Evolutionary conservation across 64 coral and sea anemone genomes (phyloP).

Genomic region (Dendronephthya gigantea): DNA sequence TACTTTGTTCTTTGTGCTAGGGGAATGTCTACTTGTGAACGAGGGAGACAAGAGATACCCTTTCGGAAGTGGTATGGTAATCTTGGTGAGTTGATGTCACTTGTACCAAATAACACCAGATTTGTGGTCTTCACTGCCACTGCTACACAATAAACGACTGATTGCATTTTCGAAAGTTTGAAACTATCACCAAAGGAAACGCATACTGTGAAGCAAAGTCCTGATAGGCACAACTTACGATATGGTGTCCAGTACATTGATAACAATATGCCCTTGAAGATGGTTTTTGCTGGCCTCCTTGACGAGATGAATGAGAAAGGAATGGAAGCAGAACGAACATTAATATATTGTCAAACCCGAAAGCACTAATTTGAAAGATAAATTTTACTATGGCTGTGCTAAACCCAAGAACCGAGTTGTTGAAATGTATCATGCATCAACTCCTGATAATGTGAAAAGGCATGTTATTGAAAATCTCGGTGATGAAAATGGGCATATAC

Average conservation of each 20-base stretch:
- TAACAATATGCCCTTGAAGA: not conserved
- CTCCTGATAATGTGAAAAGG: not conserved
- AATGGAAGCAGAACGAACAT: not conserved
- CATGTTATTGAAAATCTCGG: not conserved
- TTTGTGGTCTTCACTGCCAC: not conserved
- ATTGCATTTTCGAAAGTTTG: not conserved
- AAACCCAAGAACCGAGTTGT: not conserved
- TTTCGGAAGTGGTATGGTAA: not conserved
- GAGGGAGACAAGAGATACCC: not conserved
- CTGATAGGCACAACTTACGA: not conserved
- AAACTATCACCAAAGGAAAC: not conserved
- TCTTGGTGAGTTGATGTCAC: not conserved
- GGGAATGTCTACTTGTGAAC: not conserved
- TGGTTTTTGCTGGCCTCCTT: not conserved
- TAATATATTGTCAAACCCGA: not conserved
- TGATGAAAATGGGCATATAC: not conserved
- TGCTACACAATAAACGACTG: not conserved
- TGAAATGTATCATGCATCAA: not conserved
- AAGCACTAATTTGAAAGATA: not conserved
- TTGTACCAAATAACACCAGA: not conserved
- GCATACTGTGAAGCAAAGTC: not conserved
- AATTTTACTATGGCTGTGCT: not conserved
- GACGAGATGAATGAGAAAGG: not conserved
- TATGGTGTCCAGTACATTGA: not conserved
- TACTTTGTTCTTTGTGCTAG: not conserved